Conservation (phyloP, 1,140 invertebrate genomes). For the Brachionus koreanus region DNA sequence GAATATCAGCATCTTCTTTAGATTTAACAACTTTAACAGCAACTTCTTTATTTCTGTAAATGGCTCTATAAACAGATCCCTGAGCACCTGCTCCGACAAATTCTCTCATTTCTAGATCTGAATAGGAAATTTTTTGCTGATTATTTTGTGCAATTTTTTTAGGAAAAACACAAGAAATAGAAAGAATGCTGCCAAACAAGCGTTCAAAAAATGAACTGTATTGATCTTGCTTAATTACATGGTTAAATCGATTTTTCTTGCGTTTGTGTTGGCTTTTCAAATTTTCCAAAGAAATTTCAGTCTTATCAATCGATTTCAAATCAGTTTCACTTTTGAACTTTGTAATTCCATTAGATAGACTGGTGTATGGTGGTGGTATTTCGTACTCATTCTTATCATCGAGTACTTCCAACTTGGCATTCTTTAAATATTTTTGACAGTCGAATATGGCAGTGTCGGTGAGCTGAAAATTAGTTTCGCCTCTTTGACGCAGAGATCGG, state of each 20-base stretch:
- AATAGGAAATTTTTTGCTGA: constrained; percentile 90
- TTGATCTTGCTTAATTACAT: neutral
- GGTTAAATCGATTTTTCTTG: neutral
- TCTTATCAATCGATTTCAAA: neutral
- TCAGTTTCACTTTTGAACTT: neutral
- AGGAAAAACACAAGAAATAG: neutral
- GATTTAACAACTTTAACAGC: constrained; percentile 87
- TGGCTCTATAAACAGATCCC: constrained; percentile 88
- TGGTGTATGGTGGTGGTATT: neutral
- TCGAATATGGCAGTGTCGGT: neutral
- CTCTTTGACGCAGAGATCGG: neutral
- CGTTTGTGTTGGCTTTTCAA: neutral
- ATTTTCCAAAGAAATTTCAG: neutral
- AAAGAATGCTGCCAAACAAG: neutral
- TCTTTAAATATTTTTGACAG: neutral
- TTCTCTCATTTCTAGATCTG: constrained; percentile 80
- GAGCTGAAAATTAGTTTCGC: neutral
- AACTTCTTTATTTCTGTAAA: constrained; percentile 66
- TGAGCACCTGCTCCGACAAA: constrained; percentile 93
- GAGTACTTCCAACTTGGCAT: neutral
- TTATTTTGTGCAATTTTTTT: neutral
- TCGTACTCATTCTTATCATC: neutral
- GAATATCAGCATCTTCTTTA: constrained; percentile 80
- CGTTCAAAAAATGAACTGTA: neutral
- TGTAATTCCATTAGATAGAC: neutral